Base-by-base conservation (phyloP, 1,140 invertebrate species). In the Polypedilum pembai region DNA sequence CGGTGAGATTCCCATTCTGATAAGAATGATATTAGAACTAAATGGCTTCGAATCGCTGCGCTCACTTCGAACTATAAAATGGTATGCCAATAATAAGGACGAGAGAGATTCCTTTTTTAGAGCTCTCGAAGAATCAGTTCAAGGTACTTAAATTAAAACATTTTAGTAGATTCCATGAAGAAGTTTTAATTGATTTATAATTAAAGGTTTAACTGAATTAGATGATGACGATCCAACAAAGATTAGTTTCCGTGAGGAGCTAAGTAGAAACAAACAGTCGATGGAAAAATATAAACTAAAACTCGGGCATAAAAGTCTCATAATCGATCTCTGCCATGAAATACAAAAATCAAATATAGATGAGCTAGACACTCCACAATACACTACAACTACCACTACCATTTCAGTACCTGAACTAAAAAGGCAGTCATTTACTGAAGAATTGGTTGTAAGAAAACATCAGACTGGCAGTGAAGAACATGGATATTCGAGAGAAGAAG, bases 321-420 rank as follows among this genome's bases (percentile, higher is more conserved):
- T 69, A n/a, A 69, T 69, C 1, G 18, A 69, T 69, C 17, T 69
- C 15, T 69, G 65, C 20, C 15, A 21, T 69, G 65, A 69, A 69
- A 8, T 69, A 18, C 65, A 69, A 69, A 69, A 69, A 18, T 18
- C 65, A 1, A n/a, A 69, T 18, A 20, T 69, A 18, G 65, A 69
- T 69, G 65, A 69, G 15, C 20, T 69, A 18, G 18, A 69, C 18
- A 21, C 15, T 56, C 3, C 45, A 12, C 4, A 12, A 15, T 56
- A 56, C 12, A n/a, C 45, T 0, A 56, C 45, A 1, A 15, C n/a
- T 3, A n/a, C 45, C 0, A 56, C 45, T 12, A 15, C n/a, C 3
- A 56, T 56, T 56, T 4, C 45, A 56, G 45, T 33, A 15, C 45
- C 45, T 56, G 4, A 56, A 56, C 12, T 12, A n/a, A 12, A n/a